These are phyloP conservation scores for Acipenser transmontanus DNA, from an alignment of 2,797 vertebrate genomes.

Conservation along the genomic window DNA sequence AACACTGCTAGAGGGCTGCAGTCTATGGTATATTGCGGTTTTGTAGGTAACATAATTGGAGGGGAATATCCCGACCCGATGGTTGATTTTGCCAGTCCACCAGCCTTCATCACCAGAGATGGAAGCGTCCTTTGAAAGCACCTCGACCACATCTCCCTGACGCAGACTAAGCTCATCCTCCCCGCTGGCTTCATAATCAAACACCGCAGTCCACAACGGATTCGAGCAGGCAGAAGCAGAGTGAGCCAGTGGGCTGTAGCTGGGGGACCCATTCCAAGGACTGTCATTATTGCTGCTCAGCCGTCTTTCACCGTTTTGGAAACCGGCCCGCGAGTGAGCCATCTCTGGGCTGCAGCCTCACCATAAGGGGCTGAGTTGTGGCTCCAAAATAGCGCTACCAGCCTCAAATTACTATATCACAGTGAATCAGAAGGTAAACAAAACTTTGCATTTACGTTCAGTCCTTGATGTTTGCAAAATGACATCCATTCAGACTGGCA, in stretches of 20 bases:
- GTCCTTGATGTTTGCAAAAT: too few relatives aligned
- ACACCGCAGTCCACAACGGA: constrained; percentile 78
- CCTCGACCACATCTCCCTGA: constrained; percentile 76
- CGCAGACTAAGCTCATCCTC: constrained; percentile 81
- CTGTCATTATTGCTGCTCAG: constrained; percentile 46
- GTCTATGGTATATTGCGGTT: constrained; percentile 54
- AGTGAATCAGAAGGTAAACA: too few relatives aligned
- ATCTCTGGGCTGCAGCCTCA: constrained; percentile 67
- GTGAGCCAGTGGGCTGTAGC: constrained; percentile 48
- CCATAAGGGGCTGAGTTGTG: constrained; percentile 64
- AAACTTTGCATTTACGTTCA: too few relatives aligned
- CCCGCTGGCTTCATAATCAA: constrained; percentile 77
- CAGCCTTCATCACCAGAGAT: constrained; percentile 83
- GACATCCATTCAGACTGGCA: too few relatives aligned
- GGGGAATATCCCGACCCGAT: constrained; percentile 79
- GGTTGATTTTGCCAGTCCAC: constrained; percentile 83
- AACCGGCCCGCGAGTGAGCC: constrained; percentile 72
- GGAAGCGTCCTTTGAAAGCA: constrained; percentile 76
- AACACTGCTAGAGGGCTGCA: constrained; percentile 37
- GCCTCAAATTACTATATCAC: too few relatives aligned
- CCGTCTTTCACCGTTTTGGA: constrained; percentile 70
- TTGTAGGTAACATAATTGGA: constrained; percentile 76
- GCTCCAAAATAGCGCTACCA: constrained; percentile 25
- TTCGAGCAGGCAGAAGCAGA: constrained; percentile 61
- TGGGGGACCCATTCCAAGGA: constrained; percentile 49